These are phyloP conservation scores for Zaprionus lachaisei DNA, from an alignment of 1,140 invertebrate genomes.

Conservation along the genomic window DNA sequence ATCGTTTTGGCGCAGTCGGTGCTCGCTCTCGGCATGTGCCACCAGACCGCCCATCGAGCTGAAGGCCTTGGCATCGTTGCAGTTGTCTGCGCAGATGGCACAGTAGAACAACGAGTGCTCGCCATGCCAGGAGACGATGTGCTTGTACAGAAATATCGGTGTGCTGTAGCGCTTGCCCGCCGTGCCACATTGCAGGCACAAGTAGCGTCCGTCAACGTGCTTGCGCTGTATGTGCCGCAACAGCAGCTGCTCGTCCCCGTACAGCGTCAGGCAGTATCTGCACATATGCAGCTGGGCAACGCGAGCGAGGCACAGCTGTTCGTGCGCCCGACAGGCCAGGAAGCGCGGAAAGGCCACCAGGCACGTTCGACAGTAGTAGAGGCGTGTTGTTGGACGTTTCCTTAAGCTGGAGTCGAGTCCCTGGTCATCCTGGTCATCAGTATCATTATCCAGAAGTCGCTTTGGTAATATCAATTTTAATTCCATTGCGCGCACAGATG, in stretches of 20 bases:
- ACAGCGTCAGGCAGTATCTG: conserved; percentile 60
- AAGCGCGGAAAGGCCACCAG: conserved; percentile 47
- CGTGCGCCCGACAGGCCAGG: conserved; percentile 49
- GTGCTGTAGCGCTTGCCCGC: conserved; percentile 56
- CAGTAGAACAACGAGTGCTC: conserved; percentile 68
- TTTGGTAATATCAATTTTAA: conserved; percentile 30
- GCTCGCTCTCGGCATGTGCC: conserved; percentile 54
- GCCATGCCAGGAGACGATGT: conserved; percentile 67
- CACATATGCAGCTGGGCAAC: conserved; percentile 53
- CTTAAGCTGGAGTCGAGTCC: not conserved
- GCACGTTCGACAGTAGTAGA: conserved; percentile 54
- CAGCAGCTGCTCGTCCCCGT: conserved; percentile 49
- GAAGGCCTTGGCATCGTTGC: conserved; percentile 60
- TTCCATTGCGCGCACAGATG: conserved; percentile 14
- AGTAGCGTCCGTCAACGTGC: conserved; percentile 45
- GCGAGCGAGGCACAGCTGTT: conserved; percentile 49
- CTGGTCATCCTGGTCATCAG: not conserved
- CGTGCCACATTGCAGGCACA: conserved; percentile 65
- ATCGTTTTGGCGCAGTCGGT: conserved; percentile 34
- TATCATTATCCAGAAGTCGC: not conserved
- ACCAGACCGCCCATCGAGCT: conserved; percentile 46
- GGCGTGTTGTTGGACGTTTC: conserved; percentile 11
- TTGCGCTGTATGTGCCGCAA: conserved; percentile 57
- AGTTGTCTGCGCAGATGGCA: conserved; percentile 57
- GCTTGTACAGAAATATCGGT: conserved; percentile 58